Percentiles rank a stretch among this genome's conserved stretches.
phyloP scores from a whole-genome alignment of 2,888 invertebrate species.

The Nasonovia ribisnigri region DNA sequence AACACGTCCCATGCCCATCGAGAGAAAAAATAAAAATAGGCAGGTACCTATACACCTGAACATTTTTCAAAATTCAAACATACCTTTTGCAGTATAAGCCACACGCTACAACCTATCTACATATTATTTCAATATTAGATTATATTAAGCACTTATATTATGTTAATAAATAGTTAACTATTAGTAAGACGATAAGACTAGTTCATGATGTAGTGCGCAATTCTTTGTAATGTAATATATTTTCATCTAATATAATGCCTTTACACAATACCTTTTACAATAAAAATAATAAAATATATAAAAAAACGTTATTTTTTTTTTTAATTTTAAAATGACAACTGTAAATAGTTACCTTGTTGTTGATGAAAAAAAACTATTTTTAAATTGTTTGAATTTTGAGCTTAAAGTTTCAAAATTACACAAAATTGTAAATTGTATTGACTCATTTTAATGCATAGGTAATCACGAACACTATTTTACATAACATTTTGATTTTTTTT shows the following conservation, averaged over 20 bases:
- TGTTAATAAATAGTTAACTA: neutral
- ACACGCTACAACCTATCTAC: neutral
- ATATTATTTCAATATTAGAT: neutral
- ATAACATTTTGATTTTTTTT: too few species aligned
- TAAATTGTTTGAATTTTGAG: neutral
- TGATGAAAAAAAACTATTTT: neutral
- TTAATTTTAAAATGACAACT: neutral
- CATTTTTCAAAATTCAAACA: neutral
- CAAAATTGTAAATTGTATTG: neutral
- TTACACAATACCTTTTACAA: neutral
- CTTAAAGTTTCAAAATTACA: neutral
- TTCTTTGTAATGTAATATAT: neutral
- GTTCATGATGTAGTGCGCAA: neutral
- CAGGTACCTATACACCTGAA: neutral
- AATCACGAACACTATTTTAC: neutral
- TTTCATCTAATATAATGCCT: neutral
- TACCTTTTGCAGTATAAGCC: neutral
- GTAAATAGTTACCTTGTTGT: neutral
- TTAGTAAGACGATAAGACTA: neutral
- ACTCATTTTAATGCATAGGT: neutral
- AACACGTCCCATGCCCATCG: neutral
- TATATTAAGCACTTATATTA: neutral
- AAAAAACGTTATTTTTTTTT: neutral
- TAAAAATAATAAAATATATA: neutral
- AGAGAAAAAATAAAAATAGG: neutral